Evolutionary conservation across 2,113 vertebrate genomes (phyloP), one percentile per base, ranked within the genome.

Genomic region (Ascaphus truei): DNA sequence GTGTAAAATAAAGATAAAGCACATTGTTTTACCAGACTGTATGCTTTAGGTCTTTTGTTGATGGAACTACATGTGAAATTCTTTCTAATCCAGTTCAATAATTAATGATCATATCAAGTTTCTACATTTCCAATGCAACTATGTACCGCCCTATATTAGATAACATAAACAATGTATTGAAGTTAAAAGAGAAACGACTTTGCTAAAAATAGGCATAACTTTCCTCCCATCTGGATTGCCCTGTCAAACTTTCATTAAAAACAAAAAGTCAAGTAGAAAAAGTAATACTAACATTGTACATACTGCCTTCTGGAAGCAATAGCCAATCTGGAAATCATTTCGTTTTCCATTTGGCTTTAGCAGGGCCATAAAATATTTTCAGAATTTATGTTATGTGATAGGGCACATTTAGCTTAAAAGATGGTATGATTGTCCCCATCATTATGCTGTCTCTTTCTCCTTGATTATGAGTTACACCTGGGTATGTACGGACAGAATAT

Each of bases 231-330:
- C 34, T 60, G 18, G 16, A 29, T 23, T 12, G 5, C 3, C 7
- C 22, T 7, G 2, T 59, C 71, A 66, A 23, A 25, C 11, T 63
- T 62, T 67, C 68, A 68, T 53, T 62, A 59, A 72, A 48, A 26
- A n/a, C n/a, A n/a, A n/a, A 39, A 50, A 34, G 62, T 20, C 50
- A 41, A 39, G 47, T 36, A 52, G 11, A 25, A 13, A 39, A 2
- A 11, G 23, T 45, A 15, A 72, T 55, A 36, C 63, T 60, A 59
- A 61, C 29, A 2, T 58, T 59, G 41, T 56, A 52, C 29, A 25
- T 71, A 13, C 48, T 60, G 58, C 58, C 59, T 71, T 75, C 78
- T 76, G 64, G 74, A 77, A 78, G 50, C 27, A 72, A 69, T 68
- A 74, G 27, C 55, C 31, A 60, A 45, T 58, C 55, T 77, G 56